phyloP scores from a whole-genome alignment of 2,888 invertebrate genomes.

The Vesta saturnalis region DNA sequence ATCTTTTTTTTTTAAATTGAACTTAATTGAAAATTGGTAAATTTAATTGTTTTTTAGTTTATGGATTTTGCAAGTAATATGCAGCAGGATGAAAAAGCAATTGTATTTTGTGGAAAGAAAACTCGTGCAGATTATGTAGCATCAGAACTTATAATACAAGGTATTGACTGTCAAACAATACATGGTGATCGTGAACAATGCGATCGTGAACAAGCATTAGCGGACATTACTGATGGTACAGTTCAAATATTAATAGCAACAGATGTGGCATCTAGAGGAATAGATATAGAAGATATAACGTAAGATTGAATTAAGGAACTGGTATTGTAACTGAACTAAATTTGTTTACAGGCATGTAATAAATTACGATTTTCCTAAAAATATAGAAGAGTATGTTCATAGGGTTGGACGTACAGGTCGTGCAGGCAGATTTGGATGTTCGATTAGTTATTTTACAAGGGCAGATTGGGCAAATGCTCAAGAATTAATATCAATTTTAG shows the following conservation, averaged over 20 bases:
- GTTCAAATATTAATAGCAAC: conserved; percentile 91
- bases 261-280: conserved; percentile 93
- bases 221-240: conserved; percentile 81
- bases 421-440: conserved; percentile 85
- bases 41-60: conserved; percentile 59
- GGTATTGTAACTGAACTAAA: no score
- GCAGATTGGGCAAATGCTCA: conserved; percentile 85
- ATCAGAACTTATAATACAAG: conserved; percentile 77
- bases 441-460: conserved; percentile 83
- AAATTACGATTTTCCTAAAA: conserved; percentile 92
- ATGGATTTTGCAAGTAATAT: conserved; percentile 77
- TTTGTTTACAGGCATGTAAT: conserved; percentile 74
- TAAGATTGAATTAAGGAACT: conserved; percentile 57
- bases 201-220: conserved; percentile 84
- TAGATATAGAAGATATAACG: conserved; percentile 90
- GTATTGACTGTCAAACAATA: conserved; percentile 79
- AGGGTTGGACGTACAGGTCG: conserved; percentile 95
- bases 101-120: conserved; percentile 92
- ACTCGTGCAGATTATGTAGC: conserved; percentile 83
- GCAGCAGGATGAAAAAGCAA: conserved; percentile 81
- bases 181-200: conserved; percentile 87
- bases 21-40: no score
- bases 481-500: conserved; percentile 84
- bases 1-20: no score
- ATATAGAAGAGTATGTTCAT: conserved; percentile 96